Evolutionary conservation across 92 coral and sea anemone species (phyloP).

Genomic region (Siderastrea radians): DNA sequence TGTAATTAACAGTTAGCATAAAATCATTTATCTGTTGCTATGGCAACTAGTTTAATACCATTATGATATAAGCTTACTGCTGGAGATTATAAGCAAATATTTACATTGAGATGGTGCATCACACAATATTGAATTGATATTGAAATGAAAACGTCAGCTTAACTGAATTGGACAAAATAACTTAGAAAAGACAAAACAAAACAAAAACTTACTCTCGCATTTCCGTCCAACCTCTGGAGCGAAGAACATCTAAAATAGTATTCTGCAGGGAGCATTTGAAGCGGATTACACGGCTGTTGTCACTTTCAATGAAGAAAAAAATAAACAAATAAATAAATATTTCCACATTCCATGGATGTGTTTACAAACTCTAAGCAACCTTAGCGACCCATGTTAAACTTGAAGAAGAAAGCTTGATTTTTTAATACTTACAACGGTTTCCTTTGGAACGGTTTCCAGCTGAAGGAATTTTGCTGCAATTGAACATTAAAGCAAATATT

Average conservation of each 20-base stretch:
- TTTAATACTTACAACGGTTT: constrained; percentile 87
- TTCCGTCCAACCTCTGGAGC: constrained; percentile 96
- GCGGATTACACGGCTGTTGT: constrained; percentile 92
- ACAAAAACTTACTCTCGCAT: constrained; percentile 84
- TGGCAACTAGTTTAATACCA: neutral
- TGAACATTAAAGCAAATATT: neutral
- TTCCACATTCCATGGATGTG: neutral
- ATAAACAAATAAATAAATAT: neutral
- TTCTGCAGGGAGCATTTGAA: constrained; percentile 96
- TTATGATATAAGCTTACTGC: neutral
- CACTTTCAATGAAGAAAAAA: constrained; percentile 55
- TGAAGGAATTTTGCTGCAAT: constrained; percentile 72
- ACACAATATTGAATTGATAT: no score
- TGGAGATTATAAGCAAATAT: no score
- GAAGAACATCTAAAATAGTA: constrained; percentile 93
- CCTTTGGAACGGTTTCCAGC: constrained; percentile 87
- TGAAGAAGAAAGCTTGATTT: neutral
- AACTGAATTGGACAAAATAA: no score
- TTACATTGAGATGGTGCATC: no score
- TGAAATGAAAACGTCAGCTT: no score
- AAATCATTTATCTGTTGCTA: neutral
- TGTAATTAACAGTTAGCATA: no score
- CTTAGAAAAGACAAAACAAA: neutral
- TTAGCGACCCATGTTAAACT: neutral
- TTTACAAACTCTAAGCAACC: neutral